Conservation (phyloP, 23 tunicate species). For the Clavelina lepadiformis region DNA sequence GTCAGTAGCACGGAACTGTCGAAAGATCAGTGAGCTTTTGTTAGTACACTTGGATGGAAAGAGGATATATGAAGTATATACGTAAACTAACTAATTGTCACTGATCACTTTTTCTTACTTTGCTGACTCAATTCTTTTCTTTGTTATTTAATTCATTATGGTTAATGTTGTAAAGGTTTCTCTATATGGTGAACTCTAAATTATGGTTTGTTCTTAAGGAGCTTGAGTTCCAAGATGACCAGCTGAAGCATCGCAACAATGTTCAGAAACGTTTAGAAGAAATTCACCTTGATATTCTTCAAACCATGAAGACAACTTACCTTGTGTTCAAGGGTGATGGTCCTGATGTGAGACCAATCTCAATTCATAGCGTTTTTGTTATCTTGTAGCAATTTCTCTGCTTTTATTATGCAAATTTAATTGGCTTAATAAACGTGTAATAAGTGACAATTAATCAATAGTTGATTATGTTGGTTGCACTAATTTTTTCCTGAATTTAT, state of each 20-base stretch:
- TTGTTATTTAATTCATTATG: too few relatives aligned
- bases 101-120: too few relatives aligned
- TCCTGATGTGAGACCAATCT: conserved; percentile 46
- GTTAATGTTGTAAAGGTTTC: background rate
- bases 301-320: conserved; percentile 73
- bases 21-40: conserved; percentile 77
- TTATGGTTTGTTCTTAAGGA: conserved; percentile 37
- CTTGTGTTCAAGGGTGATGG: conserved; percentile 77
- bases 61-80: conserved; percentile 58
- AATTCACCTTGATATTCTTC: conserved; percentile 54
- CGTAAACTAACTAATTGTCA: too few relatives aligned
- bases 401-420: too few relatives aligned
- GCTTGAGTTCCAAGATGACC: conserved; percentile 88
- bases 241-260: conserved; percentile 58
- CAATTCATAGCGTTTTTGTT: too few relatives aligned
- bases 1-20: conserved; percentile 70
- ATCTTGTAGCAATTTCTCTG: too few relatives aligned
- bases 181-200: background rate
- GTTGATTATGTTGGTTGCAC: too few relatives aligned
- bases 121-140: too few relatives aligned
- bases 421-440: too few relatives aligned
- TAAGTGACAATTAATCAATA: too few relatives aligned
- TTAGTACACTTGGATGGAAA: conserved; percentile 77
- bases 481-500: too few relatives aligned
- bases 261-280: conserved; percentile 53